Percentiles rank a stretch among this genome's conserved stretches.
These are phyloP conservation scores for Pelecanus crispus DNA, from an alignment of 2,113 vertebrate genomes.

Conservation along the genomic window DNA sequence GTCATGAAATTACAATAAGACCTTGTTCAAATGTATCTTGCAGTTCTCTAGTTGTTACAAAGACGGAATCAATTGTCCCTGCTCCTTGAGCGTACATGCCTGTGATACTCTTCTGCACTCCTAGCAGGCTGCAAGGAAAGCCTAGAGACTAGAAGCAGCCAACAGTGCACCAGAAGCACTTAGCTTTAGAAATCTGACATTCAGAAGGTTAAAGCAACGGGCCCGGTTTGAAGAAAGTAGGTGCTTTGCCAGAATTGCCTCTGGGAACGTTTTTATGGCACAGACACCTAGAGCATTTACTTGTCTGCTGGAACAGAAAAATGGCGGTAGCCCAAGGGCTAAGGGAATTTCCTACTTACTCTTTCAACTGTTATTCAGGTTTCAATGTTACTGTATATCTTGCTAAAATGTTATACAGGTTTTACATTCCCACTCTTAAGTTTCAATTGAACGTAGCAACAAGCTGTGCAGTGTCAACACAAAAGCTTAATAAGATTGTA, in stretches of 20 bases:
- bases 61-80: constrained; percentile 24
- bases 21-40: constrained; percentile 17
- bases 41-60: constrained; percentile 17
- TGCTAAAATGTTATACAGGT: constrained; percentile 36
- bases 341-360: background rate
- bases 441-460: constrained; percentile 22
- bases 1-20: constrained; percentile 41
- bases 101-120: background rate
- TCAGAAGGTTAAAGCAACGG: constrained; percentile 17
- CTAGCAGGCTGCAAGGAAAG: constrained; percentile 20
- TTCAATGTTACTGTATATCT: background rate
- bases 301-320: constrained; percentile 1
- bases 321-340: constrained; percentile 35
- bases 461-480: constrained; percentile 43
- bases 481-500: constrained; percentile 42
- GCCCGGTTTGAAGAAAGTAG: background rate
- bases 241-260: constrained; percentile 34
- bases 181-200: constrained; percentile 20
- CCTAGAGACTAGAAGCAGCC: background rate
- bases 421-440: background rate
- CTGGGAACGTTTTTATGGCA: constrained; percentile 22
- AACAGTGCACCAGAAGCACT: background rate
- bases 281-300: background rate
- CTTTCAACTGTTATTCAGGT: background rate
- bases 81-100: constrained; percentile 1